A percentile compares a stretch with the other conserved stretches of the same genome.
These are phyloP conservation scores for Xenopus borealis DNA, from an alignment of 2,113 vertebrate genomes.

Conservation along the genomic window DNA sequence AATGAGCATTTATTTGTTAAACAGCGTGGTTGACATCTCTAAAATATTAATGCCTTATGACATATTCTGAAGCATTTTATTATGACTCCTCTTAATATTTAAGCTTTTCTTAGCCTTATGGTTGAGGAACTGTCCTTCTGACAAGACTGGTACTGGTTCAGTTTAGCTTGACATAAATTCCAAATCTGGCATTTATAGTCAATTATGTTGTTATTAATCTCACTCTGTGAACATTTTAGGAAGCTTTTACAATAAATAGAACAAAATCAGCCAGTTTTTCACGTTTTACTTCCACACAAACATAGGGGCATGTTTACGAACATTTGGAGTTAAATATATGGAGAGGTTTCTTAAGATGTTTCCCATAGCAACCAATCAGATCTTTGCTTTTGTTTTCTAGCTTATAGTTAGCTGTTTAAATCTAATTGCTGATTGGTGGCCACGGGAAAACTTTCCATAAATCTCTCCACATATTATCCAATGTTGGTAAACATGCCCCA, in stretches of 20 bases:
- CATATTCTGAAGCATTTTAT: conserved; percentile 13
- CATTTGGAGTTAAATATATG: no score
- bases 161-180: neutral
- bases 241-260: neutral
- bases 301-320: no score
- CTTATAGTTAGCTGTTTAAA: no score
- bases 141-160: neutral
- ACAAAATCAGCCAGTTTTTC: no score
- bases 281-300: no score
- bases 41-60: neutral
- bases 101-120: neutral
- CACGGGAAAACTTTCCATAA: no score
- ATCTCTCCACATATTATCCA: no score
- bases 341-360: no score
- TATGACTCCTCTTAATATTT: conserved; percentile 15
- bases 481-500: no score
- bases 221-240: neutral
- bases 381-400: no score
- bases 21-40: neutral
- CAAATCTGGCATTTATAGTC: neutral
- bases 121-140: neutral
- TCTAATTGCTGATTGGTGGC: no score
- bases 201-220: neutral
- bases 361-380: no score
- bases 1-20: neutral